Base-by-base conservation (phyloP, 2,888 invertebrate species). In the Caenorhabditis doughertyi region DNA sequence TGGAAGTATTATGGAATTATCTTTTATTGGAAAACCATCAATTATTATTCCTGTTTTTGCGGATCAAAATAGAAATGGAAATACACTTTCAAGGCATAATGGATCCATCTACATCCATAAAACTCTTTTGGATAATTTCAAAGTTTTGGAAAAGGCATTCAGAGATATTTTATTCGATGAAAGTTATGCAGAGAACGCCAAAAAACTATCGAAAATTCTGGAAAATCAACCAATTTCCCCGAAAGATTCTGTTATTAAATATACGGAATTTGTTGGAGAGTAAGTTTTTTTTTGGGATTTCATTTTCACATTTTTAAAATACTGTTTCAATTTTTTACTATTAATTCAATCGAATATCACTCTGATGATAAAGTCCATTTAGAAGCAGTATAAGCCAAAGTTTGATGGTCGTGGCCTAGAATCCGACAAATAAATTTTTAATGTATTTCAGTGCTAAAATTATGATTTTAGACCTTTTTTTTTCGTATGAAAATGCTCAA, bases 1-100 rank as follows among this genome's bases (percentile, higher is more conserved):
- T 18, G 79, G 79, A 51, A 79, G 79, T 39, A 79, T 58, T 21
- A 70, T 56, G n/a, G 68, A 81, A 55, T n/a, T 71, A 11, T 71
- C 56, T 18, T 29, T 53, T 18, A 18, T 25, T 4, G 68, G 68
- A 29, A 81, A 81, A 21, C 70, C 79, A 4, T 47, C 64, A 32
- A 5, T 79, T 5, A 49, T 25, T 3, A 44, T 74, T 51, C 62
- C 79, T 23, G 44, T 68, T 5, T 70, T 70, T 32, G 72, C 27
- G 8, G 79, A 79, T 65, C 79, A 79, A 29, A 35, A 32, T 5
- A 35, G 79, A 42, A 79, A 79, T 58, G 79, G 71, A 5, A 56
- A 51, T 11, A 79, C 72, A 64, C 49, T 79, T 7, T 47, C 47
- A 16, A 39, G 79, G 56, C 79, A 79, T 35, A 44, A 35, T 7